Percentiles rank a stretch among this genome's conserved stretches.
phyloP scores from a whole-genome alignment of 2,888 invertebrate genomes.

The Scaptomyza parva region DNA sequence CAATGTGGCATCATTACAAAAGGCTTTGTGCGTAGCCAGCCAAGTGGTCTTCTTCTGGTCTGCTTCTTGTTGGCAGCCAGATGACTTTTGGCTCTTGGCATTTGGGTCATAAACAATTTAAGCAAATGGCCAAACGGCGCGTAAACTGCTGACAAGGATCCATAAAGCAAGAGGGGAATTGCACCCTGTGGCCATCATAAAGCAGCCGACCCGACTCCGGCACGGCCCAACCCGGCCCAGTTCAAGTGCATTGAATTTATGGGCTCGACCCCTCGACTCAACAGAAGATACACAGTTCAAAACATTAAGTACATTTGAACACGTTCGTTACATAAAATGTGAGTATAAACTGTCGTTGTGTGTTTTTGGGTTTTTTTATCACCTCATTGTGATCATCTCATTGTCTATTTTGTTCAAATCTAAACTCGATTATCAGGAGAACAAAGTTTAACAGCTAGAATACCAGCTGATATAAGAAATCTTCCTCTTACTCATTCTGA shows the following conservation, averaged over 20 bases:
- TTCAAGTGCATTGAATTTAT: constrained; percentile 55
- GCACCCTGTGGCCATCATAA: constrained; percentile 43
- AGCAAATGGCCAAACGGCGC: constrained; percentile 50
- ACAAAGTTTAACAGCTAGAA: neutral
- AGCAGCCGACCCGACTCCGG: constrained; percentile 21
- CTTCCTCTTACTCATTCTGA: no score
- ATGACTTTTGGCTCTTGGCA: constrained; percentile 24
- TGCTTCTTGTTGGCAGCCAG: neutral
- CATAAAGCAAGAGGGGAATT: constrained; percentile 30
- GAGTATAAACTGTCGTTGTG: no score
- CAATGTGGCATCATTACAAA: constrained; percentile 9
- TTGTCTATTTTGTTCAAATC: neutral
- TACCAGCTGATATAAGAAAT: no score
- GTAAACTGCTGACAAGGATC: constrained; percentile 64
- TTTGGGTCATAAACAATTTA: constrained; percentile 65
- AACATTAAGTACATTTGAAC: neutral
- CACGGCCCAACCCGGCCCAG: constrained; percentile 26
- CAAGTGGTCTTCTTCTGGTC: neutral
- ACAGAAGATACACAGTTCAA: neutral
- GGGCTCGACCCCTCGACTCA: constrained; percentile 6
- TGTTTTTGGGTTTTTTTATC: no score
- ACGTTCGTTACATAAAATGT: neutral
- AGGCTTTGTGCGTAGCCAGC: neutral
- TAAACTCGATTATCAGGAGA: neutral
- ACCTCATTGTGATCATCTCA: neutral